Evolutionary conservation across 2,113 vertebrate species (phyloP).

Genomic region (Salminus brasiliensis): DNA sequence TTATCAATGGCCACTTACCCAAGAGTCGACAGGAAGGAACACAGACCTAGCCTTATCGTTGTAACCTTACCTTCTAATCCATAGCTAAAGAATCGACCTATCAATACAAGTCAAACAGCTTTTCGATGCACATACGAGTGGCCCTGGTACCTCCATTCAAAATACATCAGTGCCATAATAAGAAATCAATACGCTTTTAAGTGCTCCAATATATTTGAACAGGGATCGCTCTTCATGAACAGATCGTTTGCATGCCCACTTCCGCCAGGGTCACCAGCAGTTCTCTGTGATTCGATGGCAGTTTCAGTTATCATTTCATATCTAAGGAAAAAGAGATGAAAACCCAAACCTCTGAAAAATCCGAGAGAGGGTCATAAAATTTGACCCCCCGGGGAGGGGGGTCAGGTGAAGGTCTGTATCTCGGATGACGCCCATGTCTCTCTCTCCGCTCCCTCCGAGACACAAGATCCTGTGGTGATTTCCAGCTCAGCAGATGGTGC

Average conservation of each 20-base stretch:
- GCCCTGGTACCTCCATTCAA: constrained; percentile 67
- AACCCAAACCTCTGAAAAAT: constrained; percentile 47
- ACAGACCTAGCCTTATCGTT: constrained; percentile 44
- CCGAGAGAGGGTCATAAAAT: constrained; percentile 57
- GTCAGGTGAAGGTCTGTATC: constrained; percentile 83
- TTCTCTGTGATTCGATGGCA: constrained; percentile 52
- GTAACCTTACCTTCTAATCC: constrained; percentile 37
- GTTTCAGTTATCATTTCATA: constrained; percentile 61
- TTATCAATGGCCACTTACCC: constrained; percentile 52
- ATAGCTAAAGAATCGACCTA: constrained; percentile 55
- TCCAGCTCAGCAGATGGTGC: constrained; percentile 85
- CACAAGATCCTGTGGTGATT: constrained; percentile 80
- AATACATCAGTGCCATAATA: constrained; percentile 66
- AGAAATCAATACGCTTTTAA: constrained; percentile 71
- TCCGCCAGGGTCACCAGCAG: constrained; percentile 37
- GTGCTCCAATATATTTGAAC: constrained; percentile 69
- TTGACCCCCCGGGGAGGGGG: constrained; percentile 62
- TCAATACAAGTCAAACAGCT: constrained; percentile 61
- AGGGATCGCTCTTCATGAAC: constrained; percentile 63
- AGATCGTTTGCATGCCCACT: constrained; percentile 58
- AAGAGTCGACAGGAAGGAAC: constrained; percentile 44
- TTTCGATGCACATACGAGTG: constrained; percentile 59
- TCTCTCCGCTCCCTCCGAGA: constrained; percentile 75
- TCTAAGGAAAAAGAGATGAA: constrained; percentile 50
- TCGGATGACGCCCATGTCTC: constrained; percentile 78